Conservation (phyloP, 2,113 vertebrate genomes). For the Hippocampus mohnikei region DNA sequence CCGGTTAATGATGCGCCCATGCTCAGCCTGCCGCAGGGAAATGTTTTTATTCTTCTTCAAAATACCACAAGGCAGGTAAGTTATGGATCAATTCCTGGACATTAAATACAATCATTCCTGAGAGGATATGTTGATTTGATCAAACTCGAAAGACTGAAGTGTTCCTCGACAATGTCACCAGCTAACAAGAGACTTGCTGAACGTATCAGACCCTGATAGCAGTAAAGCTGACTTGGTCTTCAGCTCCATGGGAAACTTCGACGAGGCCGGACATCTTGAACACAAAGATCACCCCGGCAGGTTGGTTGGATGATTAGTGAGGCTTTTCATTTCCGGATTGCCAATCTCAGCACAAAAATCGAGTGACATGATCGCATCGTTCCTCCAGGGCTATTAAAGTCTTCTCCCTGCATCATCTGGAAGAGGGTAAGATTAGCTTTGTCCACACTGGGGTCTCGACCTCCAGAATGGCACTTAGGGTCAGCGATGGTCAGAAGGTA, state of each 20-base stretch:
- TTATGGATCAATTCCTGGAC: neutral
- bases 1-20: conserved; percentile 81
- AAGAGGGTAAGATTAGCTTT: conserved; percentile 74
- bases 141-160: neutral
- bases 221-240: conserved; percentile 70
- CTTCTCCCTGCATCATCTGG: conserved; percentile 78
- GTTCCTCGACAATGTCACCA: conserved; percentile 13
- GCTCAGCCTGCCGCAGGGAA: conserved; percentile 77
- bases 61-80: conserved; percentile 73
- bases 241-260: conserved; percentile 77
- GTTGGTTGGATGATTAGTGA: conserved; percentile 25
- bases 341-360: neutral
- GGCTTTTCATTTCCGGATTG: neutral
- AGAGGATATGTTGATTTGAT: neutral
- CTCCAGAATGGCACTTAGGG: conserved; percentile 79
- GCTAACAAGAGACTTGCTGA: conserved; percentile 71
- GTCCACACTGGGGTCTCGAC: conserved; percentile 77
- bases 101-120: neutral
- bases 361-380: neutral
- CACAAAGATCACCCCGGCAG: conserved; percentile 61
- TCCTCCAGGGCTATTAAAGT: conserved; percentile 61
- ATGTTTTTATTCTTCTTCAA: conserved; percentile 76
- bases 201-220: conserved; percentile 77
- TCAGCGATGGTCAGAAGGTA: conserved; percentile 79
- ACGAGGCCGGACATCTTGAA: conserved; percentile 80